A percentile compares a stretch with the other conserved stretches of the same genome.
These are phyloP conservation scores for Diadromus collaris DNA, from an alignment of 2,888 invertebrate species.

Conservation along the genomic window DNA sequence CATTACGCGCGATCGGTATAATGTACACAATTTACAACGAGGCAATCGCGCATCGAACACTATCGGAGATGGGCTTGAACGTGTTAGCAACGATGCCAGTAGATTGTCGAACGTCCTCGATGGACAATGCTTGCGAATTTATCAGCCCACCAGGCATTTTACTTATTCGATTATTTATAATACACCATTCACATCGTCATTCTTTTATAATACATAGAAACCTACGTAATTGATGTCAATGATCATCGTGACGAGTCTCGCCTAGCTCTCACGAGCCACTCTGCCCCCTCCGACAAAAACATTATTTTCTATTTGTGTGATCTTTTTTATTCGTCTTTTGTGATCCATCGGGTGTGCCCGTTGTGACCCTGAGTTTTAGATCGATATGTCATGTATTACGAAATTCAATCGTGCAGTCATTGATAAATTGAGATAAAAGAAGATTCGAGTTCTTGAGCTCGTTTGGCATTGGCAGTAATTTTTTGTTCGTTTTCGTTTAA, in stretches of 20 bases:
- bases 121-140: conserved; percentile 17
- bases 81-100: conserved; percentile 68
- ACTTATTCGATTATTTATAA: conserved; percentile 42
- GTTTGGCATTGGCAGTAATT: conserved; percentile 36
- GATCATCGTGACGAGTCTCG: background rate
- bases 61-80: conserved; percentile 58
- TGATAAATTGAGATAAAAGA: conserved; percentile 17
- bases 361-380: conserved; percentile 27
- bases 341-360: background rate
- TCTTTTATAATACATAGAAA: conserved; percentile 32
- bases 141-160: background rate
- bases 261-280: background rate
- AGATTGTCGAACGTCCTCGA: conserved; percentile 75
- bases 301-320: conserved; percentile 13
- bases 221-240: conserved; percentile 7
- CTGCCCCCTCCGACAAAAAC: conserved; percentile 5
- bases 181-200: conserved; percentile 49
- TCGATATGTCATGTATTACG: conserved; percentile 51
- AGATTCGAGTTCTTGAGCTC: conserved; percentile 28
- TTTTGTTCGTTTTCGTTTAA: conserved; percentile 17
- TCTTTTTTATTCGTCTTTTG: background rate
- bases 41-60: conserved; percentile 64
- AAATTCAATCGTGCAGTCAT: conserved; percentile 21
- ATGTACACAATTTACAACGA: conserved; percentile 74
- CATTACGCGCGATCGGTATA: conserved; percentile 63